Conservation (phyloP, 2,797 vertebrate species). For the Vespertilio murinus region DNA sequence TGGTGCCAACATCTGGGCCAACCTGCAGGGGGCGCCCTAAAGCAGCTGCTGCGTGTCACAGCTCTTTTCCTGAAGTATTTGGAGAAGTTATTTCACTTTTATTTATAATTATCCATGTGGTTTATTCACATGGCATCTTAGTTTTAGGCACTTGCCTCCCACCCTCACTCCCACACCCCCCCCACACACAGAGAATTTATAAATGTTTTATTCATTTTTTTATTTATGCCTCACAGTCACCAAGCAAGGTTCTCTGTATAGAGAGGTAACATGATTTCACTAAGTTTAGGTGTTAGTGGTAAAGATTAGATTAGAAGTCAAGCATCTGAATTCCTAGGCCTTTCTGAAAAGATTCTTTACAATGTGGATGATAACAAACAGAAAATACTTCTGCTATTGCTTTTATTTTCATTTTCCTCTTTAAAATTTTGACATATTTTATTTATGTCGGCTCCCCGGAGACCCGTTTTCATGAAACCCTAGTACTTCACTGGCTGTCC, state of each 20-base stretch:
- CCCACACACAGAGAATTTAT: background rate
- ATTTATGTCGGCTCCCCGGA: slow-evolving; percentile 71
- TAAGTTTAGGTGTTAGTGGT: background rate
- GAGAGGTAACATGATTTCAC: background rate
- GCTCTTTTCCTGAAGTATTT: background rate
- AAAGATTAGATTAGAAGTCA: background rate
- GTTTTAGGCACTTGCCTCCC: background rate
- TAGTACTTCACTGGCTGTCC: slow-evolving; percentile 68
- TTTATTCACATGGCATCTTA: background rate
- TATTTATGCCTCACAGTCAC: background rate
- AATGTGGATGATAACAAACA: slow-evolving; percentile 57
- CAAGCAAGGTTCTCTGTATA: background rate
- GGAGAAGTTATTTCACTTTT: background rate
- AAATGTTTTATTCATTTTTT: background rate
- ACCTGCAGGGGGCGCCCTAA: background rate
- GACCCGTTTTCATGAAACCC: slow-evolving; percentile 74
- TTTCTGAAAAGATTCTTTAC: slow-evolving; percentile 22
- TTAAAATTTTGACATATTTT: slow-evolving; percentile 68
- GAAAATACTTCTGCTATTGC: slow-evolving; percentile 58
- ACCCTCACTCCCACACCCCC: no score
- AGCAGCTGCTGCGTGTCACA: background rate
- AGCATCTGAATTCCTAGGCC: background rate
- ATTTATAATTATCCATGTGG: background rate
- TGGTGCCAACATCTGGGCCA: background rate
- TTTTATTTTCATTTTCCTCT: slow-evolving; percentile 66